Conservation (phyloP, 2,113 vertebrate species). For the Oryzias javanicus region DNA sequence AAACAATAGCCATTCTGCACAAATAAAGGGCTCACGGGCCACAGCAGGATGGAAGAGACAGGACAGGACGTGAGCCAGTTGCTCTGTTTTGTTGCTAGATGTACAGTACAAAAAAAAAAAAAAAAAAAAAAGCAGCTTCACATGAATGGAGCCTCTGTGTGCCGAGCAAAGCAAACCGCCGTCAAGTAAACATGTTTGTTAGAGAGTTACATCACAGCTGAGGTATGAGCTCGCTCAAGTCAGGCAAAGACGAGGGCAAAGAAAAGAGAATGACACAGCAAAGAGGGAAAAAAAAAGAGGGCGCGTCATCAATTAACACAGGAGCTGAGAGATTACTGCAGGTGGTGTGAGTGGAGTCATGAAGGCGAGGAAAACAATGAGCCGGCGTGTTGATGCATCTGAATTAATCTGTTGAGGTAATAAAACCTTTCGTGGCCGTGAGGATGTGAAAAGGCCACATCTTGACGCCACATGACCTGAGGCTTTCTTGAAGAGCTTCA, state of each 20-base stretch:
- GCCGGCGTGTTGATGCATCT: too few relatives aligned
- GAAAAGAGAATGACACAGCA: slow-evolving; percentile 12
- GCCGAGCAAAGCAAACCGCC: slow-evolving; percentile 5
- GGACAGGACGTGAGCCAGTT: slow-evolving; percentile 36
- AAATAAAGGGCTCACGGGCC: slow-evolving; percentile 49
- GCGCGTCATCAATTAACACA: background rate
- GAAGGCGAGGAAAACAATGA: too few relatives aligned
- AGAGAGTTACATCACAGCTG: slow-evolving; percentile 48
- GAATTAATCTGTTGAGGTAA: too few relatives aligned
- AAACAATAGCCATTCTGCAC: slow-evolving; percentile 52
- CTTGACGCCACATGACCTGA: too few relatives aligned
- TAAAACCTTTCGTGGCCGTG: too few relatives aligned
- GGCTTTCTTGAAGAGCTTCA: too few relatives aligned
- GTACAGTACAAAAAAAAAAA: slow-evolving; percentile 35
- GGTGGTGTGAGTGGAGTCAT: background rate
- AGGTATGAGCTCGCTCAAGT: slow-evolving; percentile 35
- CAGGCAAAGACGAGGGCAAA: slow-evolving; percentile 1
- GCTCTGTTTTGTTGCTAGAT: slow-evolving; percentile 32
- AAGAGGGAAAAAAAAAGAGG: slow-evolving; percentile 4
- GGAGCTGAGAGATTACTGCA: background rate
- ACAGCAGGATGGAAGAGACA: slow-evolving; percentile 16
- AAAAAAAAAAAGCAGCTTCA: slow-evolving; percentile 3
- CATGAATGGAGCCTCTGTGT: slow-evolving; percentile 65
- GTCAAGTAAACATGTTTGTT: slow-evolving; percentile 69
- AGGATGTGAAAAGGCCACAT: too few relatives aligned